Percentiles rank a stretch among this genome's conserved stretches.
Evolutionary conservation across 1,140 invertebrate genomes (phyloP).

Genomic region (Caligus rogercresseyi): DNA sequence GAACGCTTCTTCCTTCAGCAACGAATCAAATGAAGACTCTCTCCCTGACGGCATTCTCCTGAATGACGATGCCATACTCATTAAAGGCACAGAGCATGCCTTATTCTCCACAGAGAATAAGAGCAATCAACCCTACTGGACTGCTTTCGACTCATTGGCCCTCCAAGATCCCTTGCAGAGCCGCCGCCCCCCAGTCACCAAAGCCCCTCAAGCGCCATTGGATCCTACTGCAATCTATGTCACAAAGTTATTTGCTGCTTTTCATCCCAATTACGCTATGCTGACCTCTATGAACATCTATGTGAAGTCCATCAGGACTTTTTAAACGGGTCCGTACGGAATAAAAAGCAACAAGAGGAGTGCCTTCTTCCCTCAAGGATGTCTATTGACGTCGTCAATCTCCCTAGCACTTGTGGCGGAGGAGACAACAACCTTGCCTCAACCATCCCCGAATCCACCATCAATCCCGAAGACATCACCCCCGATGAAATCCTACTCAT

Average conservation of each 20-base stretch:
- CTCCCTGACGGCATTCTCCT: neutral
- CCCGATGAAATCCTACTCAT: no score
- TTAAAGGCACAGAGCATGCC: neutral
- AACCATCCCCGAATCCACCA: no score
- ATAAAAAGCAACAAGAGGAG: neutral
- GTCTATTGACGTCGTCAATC: neutral
- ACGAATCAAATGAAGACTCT: neutral
- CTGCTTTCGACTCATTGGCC: neutral
- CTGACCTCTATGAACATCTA: neutral
- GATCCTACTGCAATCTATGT: neutral
- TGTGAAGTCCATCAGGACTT: neutral
- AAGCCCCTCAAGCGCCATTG: neutral
- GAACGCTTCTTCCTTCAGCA: no score
- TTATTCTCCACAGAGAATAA: neutral
- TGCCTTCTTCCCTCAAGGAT: neutral
- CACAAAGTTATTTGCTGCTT: no score
- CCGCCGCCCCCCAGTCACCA: neutral
- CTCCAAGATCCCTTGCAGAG: neutral
- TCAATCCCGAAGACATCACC: no score
- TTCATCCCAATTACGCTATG: neutral
- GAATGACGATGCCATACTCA: neutral
- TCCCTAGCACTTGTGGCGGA: no score
- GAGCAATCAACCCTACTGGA: neutral
- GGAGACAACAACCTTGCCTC: no score
- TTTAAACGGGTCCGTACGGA: neutral